A percentile compares a stretch with the other conserved stretches of the same genome.
Evolutionary conservation across 2,113 vertebrate genomes (phyloP).

Genomic region (Leucopternis melanops): DNA sequence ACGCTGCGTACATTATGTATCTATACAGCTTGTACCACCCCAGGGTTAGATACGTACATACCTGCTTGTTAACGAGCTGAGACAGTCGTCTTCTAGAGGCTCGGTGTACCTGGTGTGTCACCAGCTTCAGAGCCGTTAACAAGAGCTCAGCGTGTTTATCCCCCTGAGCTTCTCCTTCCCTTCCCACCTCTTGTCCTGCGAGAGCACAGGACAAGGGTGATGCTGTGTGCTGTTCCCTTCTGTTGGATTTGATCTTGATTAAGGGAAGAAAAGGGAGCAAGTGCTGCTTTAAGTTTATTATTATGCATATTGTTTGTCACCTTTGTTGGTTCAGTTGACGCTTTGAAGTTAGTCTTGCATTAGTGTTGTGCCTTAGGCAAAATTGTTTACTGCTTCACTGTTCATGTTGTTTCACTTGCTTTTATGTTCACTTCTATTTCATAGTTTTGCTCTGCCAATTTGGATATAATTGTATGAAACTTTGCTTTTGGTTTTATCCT

Average conservation of each 20-base stretch:
- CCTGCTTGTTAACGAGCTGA: not conserved
- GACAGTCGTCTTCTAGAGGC: not conserved
- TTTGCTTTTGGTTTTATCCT: not conserved
- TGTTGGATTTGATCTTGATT: not conserved
- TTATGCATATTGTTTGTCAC: conserved; percentile 31
- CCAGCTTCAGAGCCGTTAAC: not conserved
- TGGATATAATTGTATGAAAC: not conserved
- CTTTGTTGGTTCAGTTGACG: not conserved
- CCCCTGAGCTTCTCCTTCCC: not conserved
- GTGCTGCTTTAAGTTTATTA: not conserved
- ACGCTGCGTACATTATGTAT: accelerated
- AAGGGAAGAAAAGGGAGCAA: not conserved
- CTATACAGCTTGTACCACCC: accelerated
- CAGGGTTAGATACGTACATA: accelerated
- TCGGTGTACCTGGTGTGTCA: not conserved
- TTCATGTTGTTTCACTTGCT: conserved; percentile 3
- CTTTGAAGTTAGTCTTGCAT: conserved; percentile 38
- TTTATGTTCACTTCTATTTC: not conserved
- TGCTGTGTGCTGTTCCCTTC: not conserved
- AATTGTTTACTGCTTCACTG: not conserved
- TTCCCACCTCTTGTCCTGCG: not conserved
- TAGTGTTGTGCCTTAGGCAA: conserved; percentile 9
- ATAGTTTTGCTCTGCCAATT: not conserved
- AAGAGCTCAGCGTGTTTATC: not conserved
- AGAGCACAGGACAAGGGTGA: accelerated